These are phyloP conservation scores for Pemphredon lugubris DNA, from an alignment of 2,888 invertebrate species.

Conservation along the genomic window DNA sequence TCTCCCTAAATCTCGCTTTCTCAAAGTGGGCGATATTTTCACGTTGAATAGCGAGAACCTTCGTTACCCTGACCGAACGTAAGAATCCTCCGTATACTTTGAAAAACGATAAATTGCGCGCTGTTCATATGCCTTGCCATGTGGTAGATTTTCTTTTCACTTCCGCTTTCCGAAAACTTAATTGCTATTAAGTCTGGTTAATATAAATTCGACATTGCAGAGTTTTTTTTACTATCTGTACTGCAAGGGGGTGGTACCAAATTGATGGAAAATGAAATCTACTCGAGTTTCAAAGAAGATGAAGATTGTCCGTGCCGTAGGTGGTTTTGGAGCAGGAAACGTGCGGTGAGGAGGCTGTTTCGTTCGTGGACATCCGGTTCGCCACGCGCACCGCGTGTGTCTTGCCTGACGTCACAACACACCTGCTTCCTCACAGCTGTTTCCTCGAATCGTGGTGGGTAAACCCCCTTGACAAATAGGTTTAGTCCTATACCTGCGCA, in stretches of 20 bases:
- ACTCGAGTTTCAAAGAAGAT: conserved; percentile 8
- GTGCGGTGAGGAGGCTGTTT: conserved; percentile 42
- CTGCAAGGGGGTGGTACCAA: no score
- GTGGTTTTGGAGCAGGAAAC: conserved; percentile 34
- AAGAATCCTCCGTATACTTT: no score
- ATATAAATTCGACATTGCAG: no score
- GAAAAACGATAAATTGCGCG: no score
- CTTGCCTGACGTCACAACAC: conserved; percentile 76
- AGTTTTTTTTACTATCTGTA: no score
- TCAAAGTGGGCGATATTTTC: conserved; percentile 22
- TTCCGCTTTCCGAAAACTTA: no score
- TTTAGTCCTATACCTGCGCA: conserved; percentile 21
- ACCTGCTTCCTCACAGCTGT: conserved; percentile 81
- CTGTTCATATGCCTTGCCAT: no score
- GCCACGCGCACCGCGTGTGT: conserved; percentile 78
- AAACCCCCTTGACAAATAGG: conserved; percentile 56
- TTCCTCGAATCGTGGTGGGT: conserved; percentile 72
- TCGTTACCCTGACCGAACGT: background rate
- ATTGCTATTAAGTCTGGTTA: no score
- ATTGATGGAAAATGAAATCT: no score
- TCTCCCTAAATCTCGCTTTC: conserved; percentile 23
- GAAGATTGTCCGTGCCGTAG: background rate
- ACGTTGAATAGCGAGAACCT: background rate
- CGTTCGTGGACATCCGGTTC: conserved; percentile 67
- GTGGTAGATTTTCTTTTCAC: no score